Evolutionary conservation across 2,113 vertebrate genomes (phyloP).

Genomic region (Notarius quadriscutis): DNA sequence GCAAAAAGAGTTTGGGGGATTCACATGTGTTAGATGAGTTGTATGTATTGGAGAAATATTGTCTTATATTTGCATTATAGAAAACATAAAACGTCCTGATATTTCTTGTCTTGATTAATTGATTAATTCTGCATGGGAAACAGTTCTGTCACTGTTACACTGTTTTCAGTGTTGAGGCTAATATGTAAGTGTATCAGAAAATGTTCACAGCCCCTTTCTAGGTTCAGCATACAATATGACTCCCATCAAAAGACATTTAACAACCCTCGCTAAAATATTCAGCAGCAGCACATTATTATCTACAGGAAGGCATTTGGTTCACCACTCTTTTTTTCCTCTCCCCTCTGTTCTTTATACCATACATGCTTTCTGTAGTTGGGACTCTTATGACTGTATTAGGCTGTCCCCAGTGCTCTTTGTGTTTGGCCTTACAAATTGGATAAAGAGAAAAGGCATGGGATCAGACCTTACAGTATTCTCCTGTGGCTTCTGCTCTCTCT

Average conservation of each 20-base stretch:
- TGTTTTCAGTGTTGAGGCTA: not conserved
- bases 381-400: constrained; percentile 38
- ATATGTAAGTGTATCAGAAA: not conserved
- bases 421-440: constrained; percentile 19
- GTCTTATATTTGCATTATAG: not conserved
- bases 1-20: not conserved
- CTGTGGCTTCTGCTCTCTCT: not conserved
- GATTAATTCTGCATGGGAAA: not conserved
- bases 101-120: not conserved
- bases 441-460: constrained; percentile 20
- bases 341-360: constrained; percentile 1
- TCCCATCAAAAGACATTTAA: constrained; percentile 30
- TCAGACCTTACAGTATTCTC: constrained; percentile 27
- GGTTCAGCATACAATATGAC: not conserved
- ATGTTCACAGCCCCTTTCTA: not conserved
- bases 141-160: not conserved
- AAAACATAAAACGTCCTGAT: constrained; percentile 2
- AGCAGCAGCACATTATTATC: constrained; percentile 48
- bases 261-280: constrained; percentile 47
- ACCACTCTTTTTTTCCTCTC: not conserved
- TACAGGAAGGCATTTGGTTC: not conserved
- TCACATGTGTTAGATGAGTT: not conserved
- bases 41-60: not conserved
- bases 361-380: constrained; percentile 36
- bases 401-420: constrained; percentile 25